Evolutionary conservation across 2,113 vertebrate genomes (phyloP), one percentile per base, ranked within the genome.

Genomic region (Eurystomus gularis): DNA sequence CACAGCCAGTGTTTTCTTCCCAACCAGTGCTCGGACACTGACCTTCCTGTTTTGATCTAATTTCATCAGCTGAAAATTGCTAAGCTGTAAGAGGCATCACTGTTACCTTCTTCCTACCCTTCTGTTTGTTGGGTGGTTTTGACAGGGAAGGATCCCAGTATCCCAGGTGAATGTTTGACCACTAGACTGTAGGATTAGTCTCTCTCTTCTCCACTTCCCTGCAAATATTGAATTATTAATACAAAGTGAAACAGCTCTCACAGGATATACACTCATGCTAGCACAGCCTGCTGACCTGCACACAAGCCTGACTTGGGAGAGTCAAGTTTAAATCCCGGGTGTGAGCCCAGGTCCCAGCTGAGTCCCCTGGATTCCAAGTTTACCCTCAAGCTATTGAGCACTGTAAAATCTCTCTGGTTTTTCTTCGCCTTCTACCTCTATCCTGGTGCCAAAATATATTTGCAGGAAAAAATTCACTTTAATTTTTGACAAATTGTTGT

Each of bases 151-250:
- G 24, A 88, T 81, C 49, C 79, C 55, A 55, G 64, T 81, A 81
- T 84, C 83, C 89, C 91, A 87, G 65, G 61, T 88, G 92, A 29
- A 48, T 71, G 48, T 94, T 91, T 93, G 93, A 86, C 72, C 60
- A 52, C 83, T 64, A 81, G 91, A 60, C 93, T 95, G 77, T 92
- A 64, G 86, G 84, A 89, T 94, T 91, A 91, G 78, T 48, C n/a
- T 89, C 72, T 94, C 37, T 83, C 39, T 84, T 58, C 61, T 75
- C 57, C 33, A 24, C 61, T 78, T 95, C 66, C 70, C 87, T 90
- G 84, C 28, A 91, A 93, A 89, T 77, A 82, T 2, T 94, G 93
- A 94, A 94, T 97, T 95, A 95, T 96, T 94, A 85, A 96, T 87
- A 84, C 77, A 69, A 71, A 84, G 61, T 52, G 44, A 89, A 87